phyloP scores from a whole-genome alignment of 1,140 invertebrate genomes.

The Drosophila sp. region DNA sequence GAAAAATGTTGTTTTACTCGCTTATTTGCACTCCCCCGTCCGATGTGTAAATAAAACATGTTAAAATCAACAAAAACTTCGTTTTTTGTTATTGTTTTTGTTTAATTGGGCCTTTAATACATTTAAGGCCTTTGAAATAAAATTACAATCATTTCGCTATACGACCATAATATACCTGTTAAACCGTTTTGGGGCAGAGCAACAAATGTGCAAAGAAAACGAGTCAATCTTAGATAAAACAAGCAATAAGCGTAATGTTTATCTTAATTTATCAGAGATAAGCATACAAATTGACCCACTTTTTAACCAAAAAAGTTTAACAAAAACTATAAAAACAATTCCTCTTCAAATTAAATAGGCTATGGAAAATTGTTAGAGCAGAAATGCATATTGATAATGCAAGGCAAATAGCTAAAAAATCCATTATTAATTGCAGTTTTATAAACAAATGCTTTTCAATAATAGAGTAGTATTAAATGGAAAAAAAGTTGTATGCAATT shows the following conservation, averaged over 20 bases:
- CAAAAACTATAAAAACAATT: background rate
- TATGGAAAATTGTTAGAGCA: no score
- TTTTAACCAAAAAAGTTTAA: background rate
- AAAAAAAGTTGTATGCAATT: no score
- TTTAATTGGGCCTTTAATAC: background rate
- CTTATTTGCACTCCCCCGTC: slow-evolving; percentile 31
- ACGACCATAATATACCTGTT: background rate
- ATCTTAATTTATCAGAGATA: background rate
- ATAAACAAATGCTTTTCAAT: background rate
- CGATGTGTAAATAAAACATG: slow-evolving; percentile 29
- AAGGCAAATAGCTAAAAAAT: background rate
- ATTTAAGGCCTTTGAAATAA: background rate
- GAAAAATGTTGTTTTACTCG: slow-evolving; percentile 20
- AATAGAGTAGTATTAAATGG: background rate
- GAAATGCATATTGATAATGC: background rate
- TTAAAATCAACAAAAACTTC: background rate
- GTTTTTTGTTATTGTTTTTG: background rate
- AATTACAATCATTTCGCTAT: background rate
- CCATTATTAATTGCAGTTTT: background rate
- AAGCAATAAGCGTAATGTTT: background rate
- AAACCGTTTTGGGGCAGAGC: no score
- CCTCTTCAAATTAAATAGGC: no score
- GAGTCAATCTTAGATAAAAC: background rate
- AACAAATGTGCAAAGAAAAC: background rate
- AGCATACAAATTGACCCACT: background rate